Evolutionary conservation across 2,888 invertebrate genomes (phyloP), one percentile per base, ranked within the genome.

Genomic region (Ormyrus pomaceus): DNA sequence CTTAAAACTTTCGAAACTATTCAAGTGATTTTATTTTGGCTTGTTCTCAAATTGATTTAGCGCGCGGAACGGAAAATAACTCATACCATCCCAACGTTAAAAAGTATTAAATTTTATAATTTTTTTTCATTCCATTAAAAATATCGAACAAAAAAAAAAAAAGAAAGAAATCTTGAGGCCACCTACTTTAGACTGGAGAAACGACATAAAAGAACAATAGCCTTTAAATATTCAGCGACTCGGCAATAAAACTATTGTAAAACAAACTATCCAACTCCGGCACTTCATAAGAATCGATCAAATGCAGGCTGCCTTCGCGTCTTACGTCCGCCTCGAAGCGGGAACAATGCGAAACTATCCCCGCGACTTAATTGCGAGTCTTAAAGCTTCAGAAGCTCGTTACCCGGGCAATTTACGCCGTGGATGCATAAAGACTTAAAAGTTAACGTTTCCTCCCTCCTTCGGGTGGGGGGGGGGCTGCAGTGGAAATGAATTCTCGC

Each of bases 231-330:
- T 19, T 10, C n/a, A 19, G 8, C 51, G 9, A 51, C 13, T 51
- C 51, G 13, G 10, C 65, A 48, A 13, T 65, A 66, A 66, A 48
- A 48, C 66, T 10, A 19, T 9, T 53, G 10, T 53, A 66, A 66
- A 53, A 13, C 53, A 51, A 11, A 34, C 66, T 4, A 13, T 51
- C n/a, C 48, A 51, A 34, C 34, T 34, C 2, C 51, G 13, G 53
- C 19, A 53, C 53, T 66, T 53, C 66, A 66, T 66, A 53, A 66
- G 53, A 66, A 66, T 66, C 66, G 66, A 66, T 50, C 10, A 34
- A 34, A 34, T 34, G 34, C 34, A 34, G 3, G 34, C 34, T 34
- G 34, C 34, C 4, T 34, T 66, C 11, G 5, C 65, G 46, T 53
- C 66, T 66, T 66, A 66, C 34, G 34, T 34, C 4, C 34, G 34